Percentiles rank a stretch among this genome's conserved stretches.
These are phyloP conservation scores for Patella pellucida DNA, from an alignment of 2,888 invertebrate genomes.

Conservation along the genomic window DNA sequence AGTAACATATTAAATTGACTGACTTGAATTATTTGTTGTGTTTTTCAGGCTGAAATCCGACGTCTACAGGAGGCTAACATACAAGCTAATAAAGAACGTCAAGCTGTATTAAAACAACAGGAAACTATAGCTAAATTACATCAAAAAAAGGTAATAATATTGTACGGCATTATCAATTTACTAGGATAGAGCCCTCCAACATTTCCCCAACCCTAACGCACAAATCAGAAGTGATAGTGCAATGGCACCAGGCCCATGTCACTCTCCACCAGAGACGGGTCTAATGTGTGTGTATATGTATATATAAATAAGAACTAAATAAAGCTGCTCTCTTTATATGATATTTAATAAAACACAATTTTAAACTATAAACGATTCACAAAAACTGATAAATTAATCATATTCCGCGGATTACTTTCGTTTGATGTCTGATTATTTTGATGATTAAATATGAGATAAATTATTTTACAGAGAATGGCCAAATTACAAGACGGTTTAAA, in stretches of 20 bases:
- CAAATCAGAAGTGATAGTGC: neutral
- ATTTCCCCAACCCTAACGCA: neutral
- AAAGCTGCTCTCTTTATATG: too few relatives aligned
- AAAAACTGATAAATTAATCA: too few relatives aligned
- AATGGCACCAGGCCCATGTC: too few relatives aligned
- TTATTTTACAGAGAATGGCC: constrained; percentile 28
- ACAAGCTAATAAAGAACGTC: constrained; percentile 62
- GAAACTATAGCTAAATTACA: constrained; percentile 56
- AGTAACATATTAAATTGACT: too few relatives aligned
- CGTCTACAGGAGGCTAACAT: constrained; percentile 70
- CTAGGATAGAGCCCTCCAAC: too few relatives aligned
- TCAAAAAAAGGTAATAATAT: constrained; percentile 36
- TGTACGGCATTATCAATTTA: neutral
- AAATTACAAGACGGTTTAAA: constrained; percentile 25
- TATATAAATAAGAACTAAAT: too few relatives aligned
- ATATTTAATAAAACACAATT: too few relatives aligned
- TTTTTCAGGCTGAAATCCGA: constrained; percentile 77
- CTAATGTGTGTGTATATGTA: too few relatives aligned
- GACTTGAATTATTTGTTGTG: neutral
- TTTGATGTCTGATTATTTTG: neutral
- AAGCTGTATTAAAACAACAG: constrained; percentile 64
- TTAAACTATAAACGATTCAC: too few relatives aligned
- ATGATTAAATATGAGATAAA: neutral
- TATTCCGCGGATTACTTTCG: too few relatives aligned
- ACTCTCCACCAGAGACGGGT: too few relatives aligned